A percentile compares a stretch with the other conserved stretches of the same genome.
phyloP scores from a whole-genome alignment of 2,113 vertebrate genomes.

The Sigmodon hispidus region DNA sequence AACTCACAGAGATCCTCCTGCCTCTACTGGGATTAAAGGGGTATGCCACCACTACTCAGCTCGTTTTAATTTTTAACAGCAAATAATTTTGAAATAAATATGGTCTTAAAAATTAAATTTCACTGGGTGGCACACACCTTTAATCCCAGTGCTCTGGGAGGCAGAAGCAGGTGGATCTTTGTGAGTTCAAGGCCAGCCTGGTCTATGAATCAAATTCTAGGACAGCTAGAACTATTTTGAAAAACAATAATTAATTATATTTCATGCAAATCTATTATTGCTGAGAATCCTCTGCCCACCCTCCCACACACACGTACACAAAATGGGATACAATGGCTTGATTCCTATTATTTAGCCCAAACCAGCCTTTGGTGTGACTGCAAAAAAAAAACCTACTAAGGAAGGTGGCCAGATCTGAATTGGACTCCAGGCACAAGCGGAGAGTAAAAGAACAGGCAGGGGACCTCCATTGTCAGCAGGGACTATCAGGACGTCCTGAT shows the following conservation, averaged over 20 bases:
- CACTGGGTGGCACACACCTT: too few species aligned
- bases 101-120: background rate
- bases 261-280: background rate
- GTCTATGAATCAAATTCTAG: too few species aligned
- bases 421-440: background rate
- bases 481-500: constrained; percentile 84
- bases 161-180: too few species aligned
- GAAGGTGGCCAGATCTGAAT: background rate
- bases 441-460: background rate
- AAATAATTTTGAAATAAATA: constrained; percentile 16
- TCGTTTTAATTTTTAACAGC: background rate
- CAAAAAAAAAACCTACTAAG: background rate
- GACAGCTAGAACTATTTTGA: too few species aligned
- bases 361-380: background rate
- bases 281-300: background rate
- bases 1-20: background rate
- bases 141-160: too few species aligned
- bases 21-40: background rate
- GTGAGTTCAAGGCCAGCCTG: too few species aligned
- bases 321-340: background rate
- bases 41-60: background rate
- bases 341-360: background rate
- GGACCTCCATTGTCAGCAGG: constrained; percentile 64
- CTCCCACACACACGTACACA: background rate
- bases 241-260: constrained; percentile 40